These are phyloP conservation scores for Ctenicera cuprea DNA, from an alignment of 2,888 invertebrate species.

Conservation along the genomic window DNA sequence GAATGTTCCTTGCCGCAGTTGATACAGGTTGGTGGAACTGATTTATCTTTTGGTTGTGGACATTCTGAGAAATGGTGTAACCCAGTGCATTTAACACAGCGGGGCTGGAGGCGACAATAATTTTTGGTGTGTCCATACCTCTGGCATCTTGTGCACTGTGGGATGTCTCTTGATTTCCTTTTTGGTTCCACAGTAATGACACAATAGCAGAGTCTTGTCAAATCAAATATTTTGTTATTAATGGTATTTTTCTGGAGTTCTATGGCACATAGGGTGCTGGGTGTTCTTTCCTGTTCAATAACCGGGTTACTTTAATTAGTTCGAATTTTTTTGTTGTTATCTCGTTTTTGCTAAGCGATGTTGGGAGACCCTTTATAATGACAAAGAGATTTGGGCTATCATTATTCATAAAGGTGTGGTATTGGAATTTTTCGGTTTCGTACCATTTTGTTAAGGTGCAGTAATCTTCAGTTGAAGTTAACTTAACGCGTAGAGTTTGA, in stretches of 20 bases:
- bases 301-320: no score
- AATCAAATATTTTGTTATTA: neutral
- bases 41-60: neutral
- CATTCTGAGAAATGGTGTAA: neutral
- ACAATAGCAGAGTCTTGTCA: neutral
- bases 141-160: neutral
- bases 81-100: neutral
- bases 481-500: neutral
- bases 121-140: neutral
- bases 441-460: no score
- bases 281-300: no score
- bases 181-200: neutral
- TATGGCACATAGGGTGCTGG: neutral
- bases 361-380: no score
- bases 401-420: neutral
- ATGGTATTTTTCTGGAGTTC: neutral
- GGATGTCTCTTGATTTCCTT: neutral
- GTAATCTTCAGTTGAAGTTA: neutral
- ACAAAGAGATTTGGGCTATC: neutral
- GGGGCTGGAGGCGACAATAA: neutral
- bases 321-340: no score
- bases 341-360: no score
- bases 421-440: no score
- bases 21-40: neutral
- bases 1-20: neutral